Conservation (phyloP, 2,888 invertebrate species). For the Celastrina argiolus region DNA sequence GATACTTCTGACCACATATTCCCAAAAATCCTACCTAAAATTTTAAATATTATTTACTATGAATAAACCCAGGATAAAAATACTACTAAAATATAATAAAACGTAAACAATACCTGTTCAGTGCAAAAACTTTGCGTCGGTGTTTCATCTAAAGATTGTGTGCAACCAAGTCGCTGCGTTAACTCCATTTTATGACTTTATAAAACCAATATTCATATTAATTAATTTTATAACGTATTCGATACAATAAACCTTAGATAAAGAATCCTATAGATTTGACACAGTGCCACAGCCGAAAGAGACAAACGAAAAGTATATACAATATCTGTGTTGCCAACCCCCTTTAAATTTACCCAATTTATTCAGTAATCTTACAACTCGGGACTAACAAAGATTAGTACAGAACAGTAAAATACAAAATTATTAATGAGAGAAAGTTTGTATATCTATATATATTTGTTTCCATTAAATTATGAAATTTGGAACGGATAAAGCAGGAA, state of each 20-base stretch:
- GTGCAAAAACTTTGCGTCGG: constrained; percentile 44
- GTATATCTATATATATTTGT: too few relatives aligned
- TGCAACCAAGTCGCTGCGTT: constrained; percentile 60
- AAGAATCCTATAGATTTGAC: too few relatives aligned
- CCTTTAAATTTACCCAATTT: too few relatives aligned
- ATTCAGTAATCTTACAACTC: too few relatives aligned
- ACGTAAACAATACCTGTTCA: constrained; percentile 51
- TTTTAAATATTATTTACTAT: constrained; percentile 13
- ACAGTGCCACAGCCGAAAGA: too few relatives aligned
- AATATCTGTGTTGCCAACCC: too few relatives aligned
- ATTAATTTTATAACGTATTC: background rate
- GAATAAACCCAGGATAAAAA: background rate
- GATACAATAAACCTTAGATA: background rate
- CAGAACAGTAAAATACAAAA: too few relatives aligned
- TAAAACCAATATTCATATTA: background rate
- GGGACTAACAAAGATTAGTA: too few relatives aligned
- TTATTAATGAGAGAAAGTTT: too few relatives aligned
- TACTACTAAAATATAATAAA: constrained; percentile 11
- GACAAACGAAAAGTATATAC: too few relatives aligned
- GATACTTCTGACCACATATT: constrained; percentile 60
- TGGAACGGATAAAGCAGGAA: too few relatives aligned
- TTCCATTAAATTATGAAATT: too few relatives aligned
- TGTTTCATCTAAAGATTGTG: constrained; percentile 50
- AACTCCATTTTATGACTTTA: constrained; percentile 48
- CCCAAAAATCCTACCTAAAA: constrained; percentile 66